Percentiles rank a stretch among this genome's conserved stretches.
These are phyloP conservation scores for Pristionchus entomophagus DNA, from an alignment of 2,888 invertebrate species.

Conservation along the genomic window DNA sequence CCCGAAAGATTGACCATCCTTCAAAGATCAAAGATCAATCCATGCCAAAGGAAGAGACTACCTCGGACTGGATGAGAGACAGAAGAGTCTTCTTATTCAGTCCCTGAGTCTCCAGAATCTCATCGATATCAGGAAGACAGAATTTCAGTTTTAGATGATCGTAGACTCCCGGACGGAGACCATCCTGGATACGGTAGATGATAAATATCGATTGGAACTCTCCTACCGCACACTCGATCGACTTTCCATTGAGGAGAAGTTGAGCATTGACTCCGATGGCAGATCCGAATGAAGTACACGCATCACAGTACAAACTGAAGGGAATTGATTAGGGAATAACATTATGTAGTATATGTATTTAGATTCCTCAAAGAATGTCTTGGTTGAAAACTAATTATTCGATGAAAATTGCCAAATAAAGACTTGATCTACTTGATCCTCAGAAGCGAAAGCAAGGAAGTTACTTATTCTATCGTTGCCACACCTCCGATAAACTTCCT, in stretches of 20 bases:
- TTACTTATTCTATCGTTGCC: neutral
- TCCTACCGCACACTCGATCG: conserved; percentile 67
- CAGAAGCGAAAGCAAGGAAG: too few species aligned
- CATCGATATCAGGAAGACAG: conserved; percentile 73
- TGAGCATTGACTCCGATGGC: conserved; percentile 70
- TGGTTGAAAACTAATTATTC: neutral
- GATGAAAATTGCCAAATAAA: neutral
- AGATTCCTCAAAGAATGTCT: neutral
- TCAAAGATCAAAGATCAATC: neutral
- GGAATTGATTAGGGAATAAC: neutral
- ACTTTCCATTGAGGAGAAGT: conserved; percentile 70
- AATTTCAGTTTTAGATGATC: conserved; percentile 73
- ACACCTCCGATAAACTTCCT: neutral
- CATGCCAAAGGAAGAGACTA: conserved; percentile 48
- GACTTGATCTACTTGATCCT: neutral
- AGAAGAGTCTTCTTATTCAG: conserved; percentile 71
- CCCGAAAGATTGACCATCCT: conserved; percentile 56
- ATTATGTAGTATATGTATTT: neutral
- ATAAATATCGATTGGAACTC: neutral
- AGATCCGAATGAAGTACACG: conserved; percentile 70
- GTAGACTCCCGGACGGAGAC: conserved; percentile 70
- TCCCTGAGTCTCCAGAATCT: conserved; percentile 72
- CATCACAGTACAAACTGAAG: conserved; percentile 74
- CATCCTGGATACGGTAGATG: conserved; percentile 55
- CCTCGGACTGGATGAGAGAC: conserved; percentile 70